phyloP scores from a whole-genome alignment of 2,113 vertebrate species.

The Semnopithecus entellus region DNA sequence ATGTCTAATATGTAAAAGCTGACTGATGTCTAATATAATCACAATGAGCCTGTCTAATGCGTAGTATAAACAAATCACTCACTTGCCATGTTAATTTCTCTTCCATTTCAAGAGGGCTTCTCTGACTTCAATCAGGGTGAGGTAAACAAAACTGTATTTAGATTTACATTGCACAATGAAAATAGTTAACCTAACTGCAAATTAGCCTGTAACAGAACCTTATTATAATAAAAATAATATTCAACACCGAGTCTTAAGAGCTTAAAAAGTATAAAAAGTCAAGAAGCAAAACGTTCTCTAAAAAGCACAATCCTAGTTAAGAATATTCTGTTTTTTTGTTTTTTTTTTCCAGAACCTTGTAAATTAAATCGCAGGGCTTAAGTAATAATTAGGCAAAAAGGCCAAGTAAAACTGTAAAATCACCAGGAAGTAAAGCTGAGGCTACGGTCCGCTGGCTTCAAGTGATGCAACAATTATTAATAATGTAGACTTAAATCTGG shows the following conservation, averaged over 20 bases:
- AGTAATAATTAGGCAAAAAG: not conserved
- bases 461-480: not conserved
- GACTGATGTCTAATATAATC: not conserved
- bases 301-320: not conserved
- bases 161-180: not conserved
- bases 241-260: not conserved
- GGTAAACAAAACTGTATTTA: not conserved
- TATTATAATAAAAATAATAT: constrained; percentile 13
- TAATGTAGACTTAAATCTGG: not conserved
- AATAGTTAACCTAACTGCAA: not conserved
- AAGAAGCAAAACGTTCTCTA: not conserved
- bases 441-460: not conserved
- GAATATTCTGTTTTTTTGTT: not conserved
- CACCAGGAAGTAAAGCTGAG: not conserved
- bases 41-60: not conserved
- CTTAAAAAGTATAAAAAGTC: not conserved
- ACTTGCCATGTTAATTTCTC: not conserved
- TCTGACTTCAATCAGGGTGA: not conserved
- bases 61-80: not conserved
- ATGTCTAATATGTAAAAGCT: not conserved
- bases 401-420: not conserved
- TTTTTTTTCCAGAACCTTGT: not conserved
- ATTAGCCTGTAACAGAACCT: not conserved
- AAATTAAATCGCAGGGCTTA: not conserved
- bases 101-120: constrained; percentile 18